Evolutionary conservation across 1,140 invertebrate species (phyloP), one percentile per base, ranked within the genome.

Genomic region (Ips nitidus): DNA sequence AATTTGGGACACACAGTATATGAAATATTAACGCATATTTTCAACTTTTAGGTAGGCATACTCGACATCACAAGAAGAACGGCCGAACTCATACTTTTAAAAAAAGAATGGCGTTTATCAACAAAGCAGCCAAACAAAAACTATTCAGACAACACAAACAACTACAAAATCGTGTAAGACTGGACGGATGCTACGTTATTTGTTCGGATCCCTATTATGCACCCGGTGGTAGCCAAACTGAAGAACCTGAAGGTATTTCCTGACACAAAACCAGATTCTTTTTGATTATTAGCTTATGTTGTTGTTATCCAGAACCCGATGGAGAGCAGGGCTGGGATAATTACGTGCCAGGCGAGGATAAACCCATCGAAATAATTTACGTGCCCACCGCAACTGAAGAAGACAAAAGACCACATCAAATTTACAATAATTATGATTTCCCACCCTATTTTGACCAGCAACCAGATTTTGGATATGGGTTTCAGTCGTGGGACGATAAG

Each of bases 101-200:
- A 22, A 22, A 22, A 22, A 22, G 22, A 22, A 22, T 22, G 22
- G 22, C 22, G 22, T 22, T 22, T 22, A 22, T 22, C 22, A 45
- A 36, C n/a, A 45, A 37, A 37, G 42, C 2, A 41, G 47, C 7
- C 22, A 57, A 41, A 42, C 5, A 57, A 8, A 4, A 47, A 39
- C 37, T 61, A 6, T 61, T 68, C 2, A 60, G 53, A 7, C 45
- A 60, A 6, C 57, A 60, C 22, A 60, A 38, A 8, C 45, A 61
- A 41, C 40, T 60, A 22, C 50, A 64, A 4, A 41, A 7, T 50
- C 61, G 41, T 41, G 4, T 2, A 2, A 39, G 52, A 4, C 47
- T 70, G 36, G 68, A 70, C 55, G 68, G 68, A 22, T 70, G 68
- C 45, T 64, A 70, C 36, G 60, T 70, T 2, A 39, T 64, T 39